Base-by-base conservation (phyloP, 2,113 vertebrate species). In the Cnemophilus loriae region DNA sequence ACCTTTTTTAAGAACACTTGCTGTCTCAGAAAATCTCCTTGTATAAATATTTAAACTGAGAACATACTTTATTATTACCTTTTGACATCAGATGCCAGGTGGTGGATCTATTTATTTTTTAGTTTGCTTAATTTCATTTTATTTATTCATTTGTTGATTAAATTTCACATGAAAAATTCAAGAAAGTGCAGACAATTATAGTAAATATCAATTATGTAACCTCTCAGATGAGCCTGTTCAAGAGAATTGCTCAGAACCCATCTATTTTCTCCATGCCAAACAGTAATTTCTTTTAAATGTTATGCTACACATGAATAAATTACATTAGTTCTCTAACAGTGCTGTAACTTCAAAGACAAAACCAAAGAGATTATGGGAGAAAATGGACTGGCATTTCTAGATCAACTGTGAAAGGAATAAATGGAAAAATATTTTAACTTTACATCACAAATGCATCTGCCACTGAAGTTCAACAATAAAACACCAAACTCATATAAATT, bases 21-120 rank as follows among this genome's bases (percentile, higher is more conserved):
- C 50, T 87, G 35, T 84, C 41, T 84, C 68, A 76, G 53, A 94
- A 91, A 75, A 75, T 50, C 11, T 76, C 26, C 44, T 68, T 84
- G 26, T 49, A 60, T 90, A 96, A 97, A 95, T 95, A 93, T 85
- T 97, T 80, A 91, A 96, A 89, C 37, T 64, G 55, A 55, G 37
- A 87, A 84, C 30, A 84, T 85, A 50, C n/a, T 86, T 83, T 71
- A 65, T 75, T 84, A 55, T 71, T 84, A 79, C 22, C 8, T 92
- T 81, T 60, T 76, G 68, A 74, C 42, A 86, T 56, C 22, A 96
- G 37, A 64, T 94, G 63, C 53, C 79, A 93, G 78, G 70, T 87
- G 74, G 49, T 59, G 28, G 19, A 84, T 91, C 21, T 89, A 86
- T 95, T 83, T 79, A 32, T 87, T 50, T 82, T 93, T 75, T 52